These are phyloP conservation scores for Eidolon dupreanum DNA, from an alignment of 2,797 vertebrate species.

Conservation along the genomic window DNA sequence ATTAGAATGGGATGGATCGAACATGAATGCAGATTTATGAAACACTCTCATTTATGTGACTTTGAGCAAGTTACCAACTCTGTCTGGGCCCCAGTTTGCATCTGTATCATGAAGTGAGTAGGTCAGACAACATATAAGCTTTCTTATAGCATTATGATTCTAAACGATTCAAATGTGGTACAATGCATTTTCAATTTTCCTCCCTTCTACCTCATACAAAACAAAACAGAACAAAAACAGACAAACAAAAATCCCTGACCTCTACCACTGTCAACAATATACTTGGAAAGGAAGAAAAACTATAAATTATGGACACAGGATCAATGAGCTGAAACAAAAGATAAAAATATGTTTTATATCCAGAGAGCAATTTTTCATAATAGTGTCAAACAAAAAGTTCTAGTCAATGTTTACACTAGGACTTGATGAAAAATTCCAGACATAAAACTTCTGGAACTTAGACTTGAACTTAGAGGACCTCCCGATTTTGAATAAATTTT, in stretches of 20 bases:
- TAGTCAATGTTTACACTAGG: constrained; percentile 66
- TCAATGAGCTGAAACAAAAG: constrained; percentile 50
- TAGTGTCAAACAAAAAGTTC: constrained; percentile 70
- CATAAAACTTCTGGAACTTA: constrained; percentile 66
- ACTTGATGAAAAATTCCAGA: constrained; percentile 72
- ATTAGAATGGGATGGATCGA: neutral
- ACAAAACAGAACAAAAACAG: neutral
- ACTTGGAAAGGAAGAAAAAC: constrained; percentile 38
- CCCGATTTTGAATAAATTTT: constrained; percentile 28
- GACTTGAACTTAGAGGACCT: constrained; percentile 63
- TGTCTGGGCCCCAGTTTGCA: neutral
- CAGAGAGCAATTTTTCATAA: constrained; percentile 59
- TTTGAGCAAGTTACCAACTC: neutral
- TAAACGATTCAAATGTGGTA: neutral
- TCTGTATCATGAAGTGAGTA: neutral
- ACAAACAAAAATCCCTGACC: neutral
- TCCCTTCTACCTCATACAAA: neutral
- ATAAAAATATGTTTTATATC: constrained; percentile 67
- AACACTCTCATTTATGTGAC: neutral
- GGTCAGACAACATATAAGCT: neutral
- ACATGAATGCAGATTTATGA: neutral
- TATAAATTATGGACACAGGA: constrained; percentile 30
- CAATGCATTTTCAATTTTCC: neutral
- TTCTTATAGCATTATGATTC: neutral
- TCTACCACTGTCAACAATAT: neutral